Evolutionary conservation across 2,888 invertebrate species (phyloP), one percentile per base, ranked within the genome.

Genomic region (Encarsia formosa): DNA sequence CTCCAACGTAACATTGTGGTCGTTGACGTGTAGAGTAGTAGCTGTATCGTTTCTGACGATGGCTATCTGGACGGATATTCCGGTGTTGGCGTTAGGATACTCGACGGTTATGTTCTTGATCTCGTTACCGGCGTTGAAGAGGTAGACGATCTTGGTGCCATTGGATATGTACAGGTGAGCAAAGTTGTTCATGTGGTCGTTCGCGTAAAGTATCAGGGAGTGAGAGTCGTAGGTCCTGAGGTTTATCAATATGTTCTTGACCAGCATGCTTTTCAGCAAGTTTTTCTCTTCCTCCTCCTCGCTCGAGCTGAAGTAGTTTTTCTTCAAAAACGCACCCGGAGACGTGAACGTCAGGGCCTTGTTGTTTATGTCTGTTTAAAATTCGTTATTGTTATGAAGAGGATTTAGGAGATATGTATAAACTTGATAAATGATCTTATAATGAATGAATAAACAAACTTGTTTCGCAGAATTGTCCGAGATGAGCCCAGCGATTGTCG

Each of bases 161-260:
- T 86, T 85, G 59, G 86, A 83, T 56, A 93, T 84, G 73, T 89
- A 91, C 23, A 94, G 75, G 73, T 94, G 94, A 44, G 93, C 85
- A 71, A 95, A 95, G 74, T 96, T 96, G 70, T 94, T 94, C 53
- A 91, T 78, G 71, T 94, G 88, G 73, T 96, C 95, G 68, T 94
- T 91, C 26, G 92, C 91, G 68, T 95, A 95, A 6, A 95, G 77
- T 16, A 95, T 85, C 62, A 95, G 75, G 0, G 91, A 86, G 60
- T 87, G 83, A 32, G 81, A 79, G 64, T 89, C 89, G 68, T 91
- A 91, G 0, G 95, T 95, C 62, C 95, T 80, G 54, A 96, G 78
- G 74, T 93, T 95, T 69, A 95, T 82, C n/a, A 93, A 78, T 49
- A 95, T 83, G 63, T 87, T 85, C 70, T 90, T 84, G 11, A 81